Percentiles rank a stretch among this genome's conserved stretches.
phyloP scores from a whole-genome alignment of 1,140 invertebrate genomes.

The Galleria mellonella region DNA sequence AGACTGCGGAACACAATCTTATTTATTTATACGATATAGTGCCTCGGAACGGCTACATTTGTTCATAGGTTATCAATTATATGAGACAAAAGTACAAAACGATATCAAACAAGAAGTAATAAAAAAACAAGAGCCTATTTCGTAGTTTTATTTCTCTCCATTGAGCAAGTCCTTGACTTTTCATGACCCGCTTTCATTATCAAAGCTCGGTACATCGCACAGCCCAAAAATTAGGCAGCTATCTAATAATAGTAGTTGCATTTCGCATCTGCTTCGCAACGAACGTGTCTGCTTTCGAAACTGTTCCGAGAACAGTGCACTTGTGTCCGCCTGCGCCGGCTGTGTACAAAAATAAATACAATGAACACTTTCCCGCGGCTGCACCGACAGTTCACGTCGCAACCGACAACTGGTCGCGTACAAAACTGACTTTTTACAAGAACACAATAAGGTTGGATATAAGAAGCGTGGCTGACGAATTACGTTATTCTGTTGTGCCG shows the following conservation, averaged over 20 bases:
- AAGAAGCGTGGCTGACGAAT: slow-evolving; percentile 2
- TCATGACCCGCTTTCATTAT: neutral
- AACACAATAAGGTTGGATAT: slow-evolving; percentile 6
- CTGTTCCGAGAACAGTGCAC: slow-evolving; percentile 49
- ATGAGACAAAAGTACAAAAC: too few relatives aligned
- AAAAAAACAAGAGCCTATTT: too few relatives aligned
- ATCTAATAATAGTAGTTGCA: slow-evolving; percentile 10
- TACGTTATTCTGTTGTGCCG: slow-evolving; percentile 16
- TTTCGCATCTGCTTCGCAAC: slow-evolving; percentile 3
- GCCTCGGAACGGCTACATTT: too few relatives aligned
- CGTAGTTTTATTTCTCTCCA: too few relatives aligned
- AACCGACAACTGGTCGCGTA: neutral
- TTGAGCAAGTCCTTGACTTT: neutral
- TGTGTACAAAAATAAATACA: slow-evolving; percentile 48
- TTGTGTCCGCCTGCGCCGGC: slow-evolving; percentile 31
- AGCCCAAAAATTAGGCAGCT: neutral
- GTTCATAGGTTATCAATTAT: too few relatives aligned
- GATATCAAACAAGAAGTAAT: too few relatives aligned
- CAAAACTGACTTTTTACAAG: slow-evolving; percentile 1
- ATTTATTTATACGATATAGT: too few relatives aligned
- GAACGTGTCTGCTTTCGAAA: slow-evolving; percentile 12
- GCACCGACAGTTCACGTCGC: neutral
- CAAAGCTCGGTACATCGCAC: neutral
- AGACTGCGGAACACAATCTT: too few relatives aligned
- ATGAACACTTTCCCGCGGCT: slow-evolving; percentile 24